Evolutionary conservation across 2,113 vertebrate species (phyloP), one percentile per base, ranked within the genome.

Genomic region (Monopterus albus): DNA sequence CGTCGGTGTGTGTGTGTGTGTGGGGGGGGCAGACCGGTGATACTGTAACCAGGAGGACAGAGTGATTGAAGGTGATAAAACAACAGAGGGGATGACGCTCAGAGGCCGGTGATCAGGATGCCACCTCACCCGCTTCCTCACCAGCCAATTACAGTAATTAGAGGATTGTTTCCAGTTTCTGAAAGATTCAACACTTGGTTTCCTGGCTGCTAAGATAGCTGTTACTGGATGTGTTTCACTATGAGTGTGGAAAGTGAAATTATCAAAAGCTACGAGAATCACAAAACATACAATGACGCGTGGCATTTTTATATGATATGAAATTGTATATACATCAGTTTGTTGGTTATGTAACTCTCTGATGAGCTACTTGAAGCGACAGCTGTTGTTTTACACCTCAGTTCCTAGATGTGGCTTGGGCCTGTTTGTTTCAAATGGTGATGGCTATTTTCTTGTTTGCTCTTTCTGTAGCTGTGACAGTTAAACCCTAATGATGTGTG

Each of bases 141-240:
- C 55, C 74, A 64, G 71, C 61, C 85, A 87, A 90, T 90, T 89
- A 88, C 60, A 79, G 78, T 85, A 84, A 89, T 90, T 87, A 83
- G 78, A 66, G 53, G 69, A 85, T 75, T 38, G 40, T 82, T 84
- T 85, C 75, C 76, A 82, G 72, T 74, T 25, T 72, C 31, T 81
- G 76, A 86, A 81, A 83, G 82, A 85, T 81, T 69, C 74, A 75
- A 62, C 38, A 62, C 73, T 84, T 59, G 72, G 29, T 75, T 81
- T 85, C 52, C 73, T 62, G 45, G 52, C 55, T 42, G 66, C 59
- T 77, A 6, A 45, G 58, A 62, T 1, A 26, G 50, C 20, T 72
- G 21, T 21, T 21, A 33, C 39, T 42, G 36, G 53, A 65, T 21
- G 42, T 18, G 33, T 60, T 61, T 74, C 36, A 66, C 52, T 39